Percentiles rank a stretch among this genome's conserved stretches.
Evolutionary conservation across 2,888 invertebrate species (phyloP).

Genomic region (Clanis bilineata): DNA sequence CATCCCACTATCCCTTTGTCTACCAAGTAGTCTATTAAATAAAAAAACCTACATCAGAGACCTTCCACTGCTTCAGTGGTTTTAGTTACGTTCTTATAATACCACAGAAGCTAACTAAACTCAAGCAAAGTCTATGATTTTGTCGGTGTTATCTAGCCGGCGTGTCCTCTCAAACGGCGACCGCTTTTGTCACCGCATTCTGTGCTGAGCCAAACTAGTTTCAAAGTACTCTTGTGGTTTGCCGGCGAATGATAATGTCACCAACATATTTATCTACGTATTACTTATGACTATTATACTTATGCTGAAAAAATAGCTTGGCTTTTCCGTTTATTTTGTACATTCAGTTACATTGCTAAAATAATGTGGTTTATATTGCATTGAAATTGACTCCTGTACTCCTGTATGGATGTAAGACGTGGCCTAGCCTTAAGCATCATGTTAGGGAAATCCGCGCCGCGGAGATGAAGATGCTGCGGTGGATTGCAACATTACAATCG

Average conservation of each 20-base stretch:
- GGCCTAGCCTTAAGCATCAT: too few relatives aligned
- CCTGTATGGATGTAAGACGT: too few relatives aligned
- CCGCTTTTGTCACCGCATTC: constrained; percentile 3
- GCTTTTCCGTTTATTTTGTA: too few relatives aligned
- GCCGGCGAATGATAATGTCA: background rate
- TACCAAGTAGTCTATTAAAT: too few relatives aligned
- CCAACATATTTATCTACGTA: background rate
- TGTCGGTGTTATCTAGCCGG: background rate
- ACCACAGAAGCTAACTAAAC: background rate
- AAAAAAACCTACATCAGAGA: background rate
- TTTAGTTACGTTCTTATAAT: background rate
- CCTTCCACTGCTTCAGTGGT: background rate
- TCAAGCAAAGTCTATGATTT: background rate
- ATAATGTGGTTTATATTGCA: too few relatives aligned
- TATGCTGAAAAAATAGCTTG: too few relatives aligned
- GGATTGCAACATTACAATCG: too few relatives aligned
- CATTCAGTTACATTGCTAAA: background rate
- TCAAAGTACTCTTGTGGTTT: constrained; percentile 3
- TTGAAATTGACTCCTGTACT: too few relatives aligned
- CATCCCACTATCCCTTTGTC: too few relatives aligned
- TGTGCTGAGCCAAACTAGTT: background rate
- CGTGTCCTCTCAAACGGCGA: background rate
- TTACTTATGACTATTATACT: too few relatives aligned
- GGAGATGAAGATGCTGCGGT: too few relatives aligned
- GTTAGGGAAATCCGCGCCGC: too few relatives aligned